phyloP scores from a whole-genome alignment of 2,888 invertebrate species.

The Danaus chrysippus region DNA sequence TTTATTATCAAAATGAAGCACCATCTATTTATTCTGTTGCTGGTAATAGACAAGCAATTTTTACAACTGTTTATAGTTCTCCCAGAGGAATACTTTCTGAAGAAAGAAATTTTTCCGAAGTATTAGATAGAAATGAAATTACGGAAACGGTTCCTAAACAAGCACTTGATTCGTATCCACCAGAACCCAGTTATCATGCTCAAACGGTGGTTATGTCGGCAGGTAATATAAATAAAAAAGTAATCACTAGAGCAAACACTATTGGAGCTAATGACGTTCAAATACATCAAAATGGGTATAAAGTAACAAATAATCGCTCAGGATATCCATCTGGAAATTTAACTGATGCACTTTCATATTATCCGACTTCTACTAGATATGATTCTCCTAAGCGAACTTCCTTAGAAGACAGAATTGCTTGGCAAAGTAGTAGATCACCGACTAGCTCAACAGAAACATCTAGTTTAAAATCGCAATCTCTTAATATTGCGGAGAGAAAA shows the following conservation, averaged over 20 bases:
- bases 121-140: constrained; percentile 81
- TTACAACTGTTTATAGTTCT: constrained; percentile 86
- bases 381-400: constrained; percentile 78
- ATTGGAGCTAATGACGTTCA: constrained; percentile 74
- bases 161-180: constrained; percentile 69
- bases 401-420: constrained; percentile 80
- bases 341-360: constrained; percentile 89
- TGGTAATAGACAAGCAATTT: constrained; percentile 84
- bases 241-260: constrained; percentile 80
- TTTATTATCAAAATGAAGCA: constrained; percentile 74
- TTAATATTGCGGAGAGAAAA: constrained; percentile 76
- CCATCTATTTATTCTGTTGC: constrained; percentile 88
- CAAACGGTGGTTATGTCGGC: constrained; percentile 74
- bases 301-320: constrained; percentile 81
- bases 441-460: constrained; percentile 81
- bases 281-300: constrained; percentile 82
- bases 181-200: constrained; percentile 79
- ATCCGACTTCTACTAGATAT: constrained; percentile 84
- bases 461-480: constrained; percentile 78
- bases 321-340: constrained; percentile 86
- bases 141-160: constrained; percentile 55
- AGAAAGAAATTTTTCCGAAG: constrained; percentile 83
- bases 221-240: constrained; percentile 62
- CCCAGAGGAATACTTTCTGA: constrained; percentile 81
- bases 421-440: constrained; percentile 80